phyloP scores from a whole-genome alignment of 2,113 vertebrate genomes.

The Oreotrochilus melanogaster region DNA sequence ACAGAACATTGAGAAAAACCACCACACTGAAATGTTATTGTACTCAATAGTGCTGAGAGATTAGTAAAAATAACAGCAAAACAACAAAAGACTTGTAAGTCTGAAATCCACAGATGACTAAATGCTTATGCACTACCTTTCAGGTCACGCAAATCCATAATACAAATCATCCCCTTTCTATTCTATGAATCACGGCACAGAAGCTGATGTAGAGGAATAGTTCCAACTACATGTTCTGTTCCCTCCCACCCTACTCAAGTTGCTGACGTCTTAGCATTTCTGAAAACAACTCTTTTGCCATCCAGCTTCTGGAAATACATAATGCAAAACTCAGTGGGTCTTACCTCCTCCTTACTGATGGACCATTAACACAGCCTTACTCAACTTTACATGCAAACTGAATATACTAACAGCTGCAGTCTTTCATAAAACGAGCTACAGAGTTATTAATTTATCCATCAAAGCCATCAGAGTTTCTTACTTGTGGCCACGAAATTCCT shows the following conservation, averaged over 20 bases:
- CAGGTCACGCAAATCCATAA: neutral
- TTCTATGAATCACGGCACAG: neutral
- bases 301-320: neutral
- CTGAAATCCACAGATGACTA: neutral
- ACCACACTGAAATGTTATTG: neutral
- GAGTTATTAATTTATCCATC: neutral
- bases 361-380: neutral
- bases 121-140: neutral
- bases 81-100: neutral
- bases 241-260: rapidly evolving
- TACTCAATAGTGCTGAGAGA: neutral
- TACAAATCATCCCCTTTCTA: neutral
- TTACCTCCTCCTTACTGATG: neutral
- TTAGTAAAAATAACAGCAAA: neutral
- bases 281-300: neutral
- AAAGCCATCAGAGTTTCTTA: neutral
- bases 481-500: neutral
- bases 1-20: neutral
- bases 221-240: neutral
- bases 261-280: neutral
- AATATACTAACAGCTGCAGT: neutral
- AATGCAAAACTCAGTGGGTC: neutral
- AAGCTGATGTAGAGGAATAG: neutral
- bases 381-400: neutral
- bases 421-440: neutral